Evolutionary conservation across 2,888 invertebrate species (phyloP).

Genomic region (Tortrix viridana): DNA sequence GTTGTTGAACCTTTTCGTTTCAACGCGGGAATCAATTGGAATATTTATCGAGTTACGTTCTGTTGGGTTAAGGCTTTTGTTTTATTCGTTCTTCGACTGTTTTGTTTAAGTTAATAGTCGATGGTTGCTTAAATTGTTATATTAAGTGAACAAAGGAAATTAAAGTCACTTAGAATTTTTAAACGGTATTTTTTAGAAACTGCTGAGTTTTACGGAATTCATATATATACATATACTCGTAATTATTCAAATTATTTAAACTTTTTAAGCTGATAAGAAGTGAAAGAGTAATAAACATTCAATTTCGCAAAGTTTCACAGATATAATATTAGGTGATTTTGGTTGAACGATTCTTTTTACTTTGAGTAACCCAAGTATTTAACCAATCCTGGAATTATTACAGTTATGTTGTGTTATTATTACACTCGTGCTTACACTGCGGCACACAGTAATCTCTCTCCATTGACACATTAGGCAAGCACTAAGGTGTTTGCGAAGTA

Average conservation of each 20-base stretch:
- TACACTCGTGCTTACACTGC: neutral
- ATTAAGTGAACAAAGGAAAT: neutral
- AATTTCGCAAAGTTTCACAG: too few relatives aligned
- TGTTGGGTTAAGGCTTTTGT: neutral
- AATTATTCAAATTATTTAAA: too few relatives aligned
- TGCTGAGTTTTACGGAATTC: neutral
- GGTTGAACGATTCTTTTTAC: too few relatives aligned
- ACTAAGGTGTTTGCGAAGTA: slow-evolving; percentile 16
- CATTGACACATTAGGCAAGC: slow-evolving; percentile 21
- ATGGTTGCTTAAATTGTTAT: neutral
- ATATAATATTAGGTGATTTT: too few relatives aligned
- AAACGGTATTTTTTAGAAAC: neutral
- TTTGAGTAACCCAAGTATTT: too few relatives aligned
- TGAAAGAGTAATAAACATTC: too few relatives aligned
- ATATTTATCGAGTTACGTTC: slow-evolving; percentile 4
- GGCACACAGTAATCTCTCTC: neutral
- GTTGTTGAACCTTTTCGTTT: slow-evolving; percentile 5
- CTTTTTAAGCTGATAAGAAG: too few relatives aligned
- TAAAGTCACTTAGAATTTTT: too few relatives aligned
- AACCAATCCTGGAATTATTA: neutral
- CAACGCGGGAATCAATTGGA: slow-evolving; percentile 2
- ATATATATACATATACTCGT: too few relatives aligned
- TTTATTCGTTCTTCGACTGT: neutral
- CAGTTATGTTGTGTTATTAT: neutral
- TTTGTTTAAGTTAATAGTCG: neutral